phyloP scores from a whole-genome alignment of 1,140 invertebrate genomes.

The Delia radicum region DNA sequence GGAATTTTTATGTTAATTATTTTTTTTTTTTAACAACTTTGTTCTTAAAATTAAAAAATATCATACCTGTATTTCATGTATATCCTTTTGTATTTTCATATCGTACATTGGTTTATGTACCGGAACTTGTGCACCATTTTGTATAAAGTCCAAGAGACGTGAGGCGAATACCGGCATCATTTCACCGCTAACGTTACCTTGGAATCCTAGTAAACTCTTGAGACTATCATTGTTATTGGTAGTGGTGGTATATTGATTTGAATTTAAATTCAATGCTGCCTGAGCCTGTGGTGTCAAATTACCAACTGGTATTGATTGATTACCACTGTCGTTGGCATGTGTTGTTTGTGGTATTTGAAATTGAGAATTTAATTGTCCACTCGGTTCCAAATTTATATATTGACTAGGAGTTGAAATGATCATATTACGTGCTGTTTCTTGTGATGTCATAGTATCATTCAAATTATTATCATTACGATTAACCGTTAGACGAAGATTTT shows the following conservation, averaged over 20 bases:
- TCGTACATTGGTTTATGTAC: constrained; percentile 33
- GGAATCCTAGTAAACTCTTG: constrained; percentile 12
- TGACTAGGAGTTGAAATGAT: constrained; percentile 21
- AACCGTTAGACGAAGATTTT: constrained; percentile 28
- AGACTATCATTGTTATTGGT: background rate
- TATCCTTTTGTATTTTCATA: constrained; percentile 34
- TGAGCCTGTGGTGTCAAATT: background rate
- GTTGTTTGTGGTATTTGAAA: background rate
- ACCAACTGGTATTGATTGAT: background rate
- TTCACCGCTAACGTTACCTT: constrained; percentile 23
- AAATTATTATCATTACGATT: background rate
- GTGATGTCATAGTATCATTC: background rate
- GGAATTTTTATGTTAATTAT: background rate
- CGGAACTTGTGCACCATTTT: constrained; percentile 22
- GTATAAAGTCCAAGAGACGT: constrained; percentile 36
- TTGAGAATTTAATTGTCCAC: background rate
- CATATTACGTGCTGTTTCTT: background rate
- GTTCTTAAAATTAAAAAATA: background rate
- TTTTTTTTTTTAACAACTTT: background rate
- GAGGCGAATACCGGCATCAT: constrained; percentile 34
- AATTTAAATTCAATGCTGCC: background rate
- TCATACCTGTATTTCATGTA: constrained; percentile 35
- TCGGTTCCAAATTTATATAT: background rate
- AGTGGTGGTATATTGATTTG: background rate
- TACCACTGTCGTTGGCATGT: background rate